Conservation (phyloP, 23 tunicate species). For the Ciona savignyi region DNA sequence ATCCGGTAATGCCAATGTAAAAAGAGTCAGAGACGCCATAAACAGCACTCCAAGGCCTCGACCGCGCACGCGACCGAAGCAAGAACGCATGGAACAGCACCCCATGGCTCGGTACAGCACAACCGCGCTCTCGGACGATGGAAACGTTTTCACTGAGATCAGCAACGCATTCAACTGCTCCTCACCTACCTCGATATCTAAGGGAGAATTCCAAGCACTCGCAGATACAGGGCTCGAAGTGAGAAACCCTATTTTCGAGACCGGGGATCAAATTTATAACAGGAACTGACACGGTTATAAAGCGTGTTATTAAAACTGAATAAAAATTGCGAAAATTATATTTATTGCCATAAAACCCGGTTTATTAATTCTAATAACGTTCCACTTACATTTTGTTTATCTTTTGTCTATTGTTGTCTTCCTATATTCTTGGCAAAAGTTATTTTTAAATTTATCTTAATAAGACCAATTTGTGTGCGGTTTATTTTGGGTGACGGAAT, state of each 20-base stretch:
- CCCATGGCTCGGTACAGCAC: constrained; percentile 4
- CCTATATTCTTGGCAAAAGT: too few species aligned
- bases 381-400: too few species aligned
- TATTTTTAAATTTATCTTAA: too few species aligned
- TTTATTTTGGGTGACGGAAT: too few species aligned
- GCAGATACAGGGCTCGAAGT: constrained; percentile 27
- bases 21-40: constrained; percentile 10
- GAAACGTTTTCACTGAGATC: neutral
- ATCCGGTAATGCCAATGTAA: neutral
- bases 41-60: constrained; percentile 29
- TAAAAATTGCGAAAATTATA: too few species aligned
- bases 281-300: too few species aligned
- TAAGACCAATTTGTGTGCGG: too few species aligned
- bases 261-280: neutral
- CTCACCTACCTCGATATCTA: constrained; percentile 21
- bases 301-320: too few species aligned
- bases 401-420: too few species aligned
- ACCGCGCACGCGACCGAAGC: neutral
- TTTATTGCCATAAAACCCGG: too few species aligned
- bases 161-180: neutral
- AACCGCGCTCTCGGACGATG: neutral
- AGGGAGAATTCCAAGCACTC: constrained; percentile 17
- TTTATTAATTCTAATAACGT: too few species aligned
- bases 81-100: neutral
- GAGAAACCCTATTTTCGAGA: constrained; percentile 36